Evolutionary conservation across 2,888 invertebrate species (phyloP).

Genomic region (Pollenia angustigena): DNA sequence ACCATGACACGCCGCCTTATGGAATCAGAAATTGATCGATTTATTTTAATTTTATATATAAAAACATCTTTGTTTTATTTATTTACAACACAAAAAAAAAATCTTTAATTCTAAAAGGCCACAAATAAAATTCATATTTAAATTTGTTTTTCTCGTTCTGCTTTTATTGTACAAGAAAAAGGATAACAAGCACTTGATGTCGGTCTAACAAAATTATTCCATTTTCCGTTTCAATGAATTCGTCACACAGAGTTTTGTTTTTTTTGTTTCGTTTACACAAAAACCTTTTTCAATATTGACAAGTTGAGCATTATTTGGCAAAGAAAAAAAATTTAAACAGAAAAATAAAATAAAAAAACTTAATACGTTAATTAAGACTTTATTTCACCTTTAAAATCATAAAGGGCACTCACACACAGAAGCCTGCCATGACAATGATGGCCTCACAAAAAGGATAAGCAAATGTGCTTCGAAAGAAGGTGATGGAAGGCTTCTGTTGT

Average conservation of each 20-base stretch:
- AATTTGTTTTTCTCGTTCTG: neutral
- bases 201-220: neutral
- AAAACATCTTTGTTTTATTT: neutral
- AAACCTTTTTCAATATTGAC: neutral
- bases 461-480: no score
- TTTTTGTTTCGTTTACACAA: neutral
- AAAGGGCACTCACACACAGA: neutral
- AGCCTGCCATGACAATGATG: neutral
- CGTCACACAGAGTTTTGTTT: neutral
- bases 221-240: slow-evolving; percentile 33
- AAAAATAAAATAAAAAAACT: neutral
- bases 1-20: neutral
- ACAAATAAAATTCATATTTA: neutral
- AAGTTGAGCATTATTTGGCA: neutral
- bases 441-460: neutral
- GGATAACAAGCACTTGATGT: no score
- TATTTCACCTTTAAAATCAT: neutral
- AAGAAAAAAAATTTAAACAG: neutral
- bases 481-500: no score
- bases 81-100: neutral
- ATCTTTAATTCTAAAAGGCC: neutral
- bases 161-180: neutral
- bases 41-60: neutral
- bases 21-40: neutral
- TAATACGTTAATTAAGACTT: slow-evolving; percentile 15